phyloP scores from a whole-genome alignment of 2,888 invertebrate genomes.

The Pogonocherus hispidulus region DNA sequence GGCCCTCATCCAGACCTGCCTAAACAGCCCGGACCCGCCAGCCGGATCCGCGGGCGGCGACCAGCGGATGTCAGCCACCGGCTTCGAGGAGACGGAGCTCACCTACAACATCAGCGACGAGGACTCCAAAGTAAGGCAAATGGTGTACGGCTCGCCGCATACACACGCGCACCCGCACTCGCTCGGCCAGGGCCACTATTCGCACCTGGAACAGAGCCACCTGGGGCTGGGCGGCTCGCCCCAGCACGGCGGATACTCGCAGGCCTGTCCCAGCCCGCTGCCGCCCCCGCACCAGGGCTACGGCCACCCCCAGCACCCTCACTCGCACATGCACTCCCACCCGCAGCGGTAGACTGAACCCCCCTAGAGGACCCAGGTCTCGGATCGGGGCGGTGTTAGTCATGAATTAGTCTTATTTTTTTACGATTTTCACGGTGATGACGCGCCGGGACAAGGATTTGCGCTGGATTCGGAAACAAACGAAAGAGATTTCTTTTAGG shows the following conservation, averaged over 20 bases:
- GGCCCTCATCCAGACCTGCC: conserved; percentile 97
- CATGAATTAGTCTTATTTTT: conserved; percentile 58
- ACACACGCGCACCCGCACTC: conserved; percentile 78
- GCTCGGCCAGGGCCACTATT: conserved; percentile 66
- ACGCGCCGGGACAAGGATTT: conserved; percentile 7
- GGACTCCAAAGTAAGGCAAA: conserved; percentile 97
- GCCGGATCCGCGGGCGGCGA: conserved; percentile 78
- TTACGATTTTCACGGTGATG: conserved; percentile 49
- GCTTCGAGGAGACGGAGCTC: conserved; percentile 98
- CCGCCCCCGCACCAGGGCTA: conserved; percentile 73
- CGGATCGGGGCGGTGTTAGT: conserved; percentile 39
- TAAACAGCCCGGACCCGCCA: conserved; percentile 96
- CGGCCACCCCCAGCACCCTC: conserved; percentile 81
- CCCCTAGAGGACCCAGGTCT: conserved; percentile 23
- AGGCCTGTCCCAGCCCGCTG: conserved; percentile 82
- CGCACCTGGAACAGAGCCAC: conserved; percentile 66
- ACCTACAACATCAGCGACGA: conserved; percentile 96
- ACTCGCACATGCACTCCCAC: conserved; percentile 80
- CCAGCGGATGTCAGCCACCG: conserved; percentile 98
- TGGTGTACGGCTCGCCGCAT: conserved; percentile 83
- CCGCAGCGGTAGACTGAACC: conserved; percentile 81
- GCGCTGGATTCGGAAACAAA: neutral
- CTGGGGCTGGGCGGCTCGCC: conserved; percentile 67
- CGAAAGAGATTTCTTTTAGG: neutral
- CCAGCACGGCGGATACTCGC: conserved; percentile 73